Base-by-base conservation (phyloP, 2,113 vertebrate genomes). In the Myiozetetes cayanensis region DNA sequence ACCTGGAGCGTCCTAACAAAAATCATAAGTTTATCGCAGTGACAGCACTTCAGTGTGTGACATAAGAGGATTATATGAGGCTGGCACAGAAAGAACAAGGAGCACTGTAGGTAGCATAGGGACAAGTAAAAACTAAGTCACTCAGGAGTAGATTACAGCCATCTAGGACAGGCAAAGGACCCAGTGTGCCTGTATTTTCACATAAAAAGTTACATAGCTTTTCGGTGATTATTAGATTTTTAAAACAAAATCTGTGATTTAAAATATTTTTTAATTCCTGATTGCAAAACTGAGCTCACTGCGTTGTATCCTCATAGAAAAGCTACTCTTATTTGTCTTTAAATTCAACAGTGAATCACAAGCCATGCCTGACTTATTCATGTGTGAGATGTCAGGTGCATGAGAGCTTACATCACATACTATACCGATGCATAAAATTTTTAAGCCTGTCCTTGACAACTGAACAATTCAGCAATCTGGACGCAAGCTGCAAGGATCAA, bases 361-460 rank as follows among this genome's bases (percentile, higher is more conserved):
- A 58, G 89, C 80, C 87, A 55, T 65, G 90, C 87, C 94, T 83
- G 75, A 89, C 72, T 90, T 73, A 23, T 77, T 96, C 81, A 65
- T 86, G 73, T 73, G 37, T 96, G 96, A 94, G 85, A 94, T 96
- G 84, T 96, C 94, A 97, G 95, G 94, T 94, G 93, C 66, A 72
- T 35, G 85, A 94, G 91, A 97, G 87, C 91, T 97, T 97, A 94
- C 55, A 95, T 90, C 92, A 93, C 89, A 75, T 62, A 83, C 80
- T 88, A 95, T 95, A 90, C 78, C 20, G 4, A 75, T 78, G 94
- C 92, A 96, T 96, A 90, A 96, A 94, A 96, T 96, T 92, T 96
- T 97, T 96, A 96, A 97, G 90, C 82, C 89, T 97, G 85, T 92
- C 92, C 94, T 97, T 97, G 85, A 95, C 96, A 97, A 92, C 83